A percentile compares a stretch with the other conserved stretches of the same genome.
phyloP scores from a whole-genome alignment of 2,113 vertebrate genomes.

The Echinops telfairi region DNA sequence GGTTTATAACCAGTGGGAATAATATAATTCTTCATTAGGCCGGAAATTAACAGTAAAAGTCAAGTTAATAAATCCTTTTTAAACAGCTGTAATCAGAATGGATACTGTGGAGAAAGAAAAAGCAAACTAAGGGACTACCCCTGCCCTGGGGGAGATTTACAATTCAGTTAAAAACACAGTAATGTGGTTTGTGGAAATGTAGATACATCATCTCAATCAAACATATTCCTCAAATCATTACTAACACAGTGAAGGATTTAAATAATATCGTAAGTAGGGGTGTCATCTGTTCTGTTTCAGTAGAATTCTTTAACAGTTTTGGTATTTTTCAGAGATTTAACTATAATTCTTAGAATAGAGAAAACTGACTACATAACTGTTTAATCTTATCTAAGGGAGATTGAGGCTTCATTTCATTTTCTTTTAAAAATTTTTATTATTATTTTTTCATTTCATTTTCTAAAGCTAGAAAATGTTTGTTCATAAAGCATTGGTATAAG shows the following conservation, averaged over 20 bases:
- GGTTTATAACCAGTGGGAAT: slow-evolving; percentile 24
- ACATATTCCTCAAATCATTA: neutral
- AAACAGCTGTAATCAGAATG: slow-evolving; percentile 45
- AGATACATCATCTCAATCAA: slow-evolving; percentile 61
- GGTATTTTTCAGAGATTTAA: slow-evolving; percentile 59
- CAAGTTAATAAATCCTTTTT: slow-evolving; percentile 54
- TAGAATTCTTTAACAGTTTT: neutral
- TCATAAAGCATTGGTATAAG: slow-evolving; percentile 19
- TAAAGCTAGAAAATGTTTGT: slow-evolving; percentile 17
- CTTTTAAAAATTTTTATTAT: neutral
- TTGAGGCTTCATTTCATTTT: slow-evolving; percentile 36
- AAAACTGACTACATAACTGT: slow-evolving; percentile 54
- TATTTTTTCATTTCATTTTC: slow-evolving; percentile 17
- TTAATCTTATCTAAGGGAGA: slow-evolving; percentile 24
- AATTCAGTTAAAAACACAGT: slow-evolving; percentile 33
- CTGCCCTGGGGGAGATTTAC: slow-evolving; percentile 6
- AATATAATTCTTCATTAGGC: slow-evolving; percentile 46
- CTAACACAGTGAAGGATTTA: slow-evolving; percentile 44
- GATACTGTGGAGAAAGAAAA: slow-evolving; percentile 21
- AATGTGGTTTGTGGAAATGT: slow-evolving; percentile 54
- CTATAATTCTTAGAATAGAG: slow-evolving; percentile 32
- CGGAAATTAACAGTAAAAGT: slow-evolving; percentile 66
- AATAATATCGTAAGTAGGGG: neutral
- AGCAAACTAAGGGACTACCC: slow-evolving; percentile 36
- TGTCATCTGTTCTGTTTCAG: slow-evolving; percentile 40